phyloP scores from a whole-genome alignment of 1,140 invertebrate species.

The Drosophila elegans region DNA sequence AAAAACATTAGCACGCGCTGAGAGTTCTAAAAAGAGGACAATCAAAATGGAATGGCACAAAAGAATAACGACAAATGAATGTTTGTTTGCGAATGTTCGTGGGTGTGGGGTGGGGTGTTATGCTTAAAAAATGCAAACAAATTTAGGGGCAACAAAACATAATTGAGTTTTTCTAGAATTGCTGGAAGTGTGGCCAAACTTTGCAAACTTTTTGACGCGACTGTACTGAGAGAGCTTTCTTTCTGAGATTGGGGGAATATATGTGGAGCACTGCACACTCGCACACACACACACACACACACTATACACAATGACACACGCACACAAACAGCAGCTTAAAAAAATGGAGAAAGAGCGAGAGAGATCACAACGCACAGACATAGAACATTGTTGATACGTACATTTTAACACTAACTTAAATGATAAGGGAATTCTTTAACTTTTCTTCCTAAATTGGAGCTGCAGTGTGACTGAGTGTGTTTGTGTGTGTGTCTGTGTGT shows the following conservation, averaged over 20 bases:
- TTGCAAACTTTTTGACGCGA: conserved; percentile 27
- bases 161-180: conserved; percentile 33
- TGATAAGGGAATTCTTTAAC: conserved; percentile 22
- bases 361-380: conserved; percentile 41
- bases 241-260: conserved; percentile 11
- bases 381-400: conserved; percentile 39
- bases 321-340: conserved; percentile 43
- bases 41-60: conserved; percentile 55
- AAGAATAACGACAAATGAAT: conserved; percentile 40
- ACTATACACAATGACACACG: conserved; percentile 15
- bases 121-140: conserved; percentile 45
- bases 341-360: conserved; percentile 32
- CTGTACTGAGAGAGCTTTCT: conserved; percentile 54
- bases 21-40: conserved; percentile 56
- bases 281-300: conserved; percentile 26
- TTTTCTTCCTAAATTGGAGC: conserved; percentile 25
- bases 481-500: conserved; percentile 14
- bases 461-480: conserved; percentile 33
- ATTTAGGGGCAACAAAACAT: conserved; percentile 31
- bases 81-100: conserved; percentile 11
- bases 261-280: conserved; percentile 49
- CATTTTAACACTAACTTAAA: conserved; percentile 71
- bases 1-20: conserved; percentile 73
- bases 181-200: conserved; percentile 42
- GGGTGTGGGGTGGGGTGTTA: conserved; percentile 11